phyloP scores from a whole-genome alignment of 2,797 vertebrate species.

The Gorsachius magnificus region DNA sequence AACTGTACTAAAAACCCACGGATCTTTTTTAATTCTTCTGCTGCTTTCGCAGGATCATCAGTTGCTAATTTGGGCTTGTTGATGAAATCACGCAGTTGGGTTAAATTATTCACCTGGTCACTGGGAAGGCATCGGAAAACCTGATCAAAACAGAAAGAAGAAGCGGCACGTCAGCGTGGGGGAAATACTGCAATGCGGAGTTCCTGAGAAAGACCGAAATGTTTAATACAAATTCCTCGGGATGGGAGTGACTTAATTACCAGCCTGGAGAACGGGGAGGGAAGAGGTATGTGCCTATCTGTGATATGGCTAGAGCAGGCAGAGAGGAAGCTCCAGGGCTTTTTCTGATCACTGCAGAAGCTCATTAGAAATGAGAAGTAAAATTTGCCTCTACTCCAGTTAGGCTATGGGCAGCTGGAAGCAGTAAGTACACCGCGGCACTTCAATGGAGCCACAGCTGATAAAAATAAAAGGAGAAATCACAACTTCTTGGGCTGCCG shows the following conservation, averaged over 20 bases:
- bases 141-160: constrained; percentile 70
- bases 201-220: background rate
- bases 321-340: background rate
- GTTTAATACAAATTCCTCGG: background rate
- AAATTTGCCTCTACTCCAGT: background rate
- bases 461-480: background rate
- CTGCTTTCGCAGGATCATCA: constrained; percentile 84
- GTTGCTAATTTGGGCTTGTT: constrained; percentile 80
- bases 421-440: accelerated
- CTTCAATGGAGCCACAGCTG: background rate
- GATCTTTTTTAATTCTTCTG: constrained; percentile 92
- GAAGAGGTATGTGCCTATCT: background rate
- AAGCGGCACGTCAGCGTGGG: background rate
- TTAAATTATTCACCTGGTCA: constrained; percentile 89
- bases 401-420: background rate
- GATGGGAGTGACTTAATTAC: background rate
- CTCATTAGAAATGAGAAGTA: background rate
- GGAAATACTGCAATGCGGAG: background rate
- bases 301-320: background rate
- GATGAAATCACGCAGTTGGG: constrained; percentile 86
- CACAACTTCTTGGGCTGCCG: background rate
- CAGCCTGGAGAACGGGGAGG: background rate
- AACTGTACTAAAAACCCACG: constrained; percentile 96
- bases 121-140: constrained; percentile 95
- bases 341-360: background rate